Evolutionary conservation across 2,113 vertebrate species (phyloP).

Genomic region (Nyctibius bracteatus): DNA sequence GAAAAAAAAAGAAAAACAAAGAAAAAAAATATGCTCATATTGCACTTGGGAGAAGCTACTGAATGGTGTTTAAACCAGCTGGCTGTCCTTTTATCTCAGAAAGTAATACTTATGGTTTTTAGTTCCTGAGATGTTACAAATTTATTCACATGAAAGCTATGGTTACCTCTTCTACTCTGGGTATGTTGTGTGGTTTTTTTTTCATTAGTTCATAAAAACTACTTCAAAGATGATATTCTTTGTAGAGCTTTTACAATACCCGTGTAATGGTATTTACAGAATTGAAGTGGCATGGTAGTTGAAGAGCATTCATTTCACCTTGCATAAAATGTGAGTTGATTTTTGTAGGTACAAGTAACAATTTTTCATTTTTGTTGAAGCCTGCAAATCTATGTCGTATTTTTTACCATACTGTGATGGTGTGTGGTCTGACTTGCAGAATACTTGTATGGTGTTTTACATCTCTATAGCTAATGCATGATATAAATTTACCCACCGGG

Average conservation of each 20-base stretch:
- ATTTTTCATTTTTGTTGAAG: not conserved
- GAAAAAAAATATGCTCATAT: not conserved
- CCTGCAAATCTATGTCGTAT: not conserved
- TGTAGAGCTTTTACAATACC: not conserved
- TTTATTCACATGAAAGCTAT: not conserved
- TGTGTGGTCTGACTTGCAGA: not conserved
- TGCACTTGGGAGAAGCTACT: not conserved
- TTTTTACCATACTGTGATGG: not conserved
- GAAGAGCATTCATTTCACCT: not conserved
- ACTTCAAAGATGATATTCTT: not conserved
- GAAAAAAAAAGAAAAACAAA: too few species aligned
- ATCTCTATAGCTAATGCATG: not conserved
- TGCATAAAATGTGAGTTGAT: not conserved
- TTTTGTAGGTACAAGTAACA: not conserved
- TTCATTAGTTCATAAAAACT: not conserved
- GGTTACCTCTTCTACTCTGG: not conserved
- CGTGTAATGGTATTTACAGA: rapidly evolving
- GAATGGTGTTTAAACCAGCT: not conserved
- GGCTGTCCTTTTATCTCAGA: not conserved
- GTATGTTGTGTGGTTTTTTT: not conserved
- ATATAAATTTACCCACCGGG: not conserved
- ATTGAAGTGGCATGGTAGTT: not conserved
- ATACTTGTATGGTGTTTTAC: not conserved
- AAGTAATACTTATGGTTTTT: not conserved
- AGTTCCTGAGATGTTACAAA: not conserved